Evolutionary conservation across 2,797 vertebrate genomes (phyloP), one percentile per base, ranked within the genome.

Genomic region (Hemitrygon akajei): DNA sequence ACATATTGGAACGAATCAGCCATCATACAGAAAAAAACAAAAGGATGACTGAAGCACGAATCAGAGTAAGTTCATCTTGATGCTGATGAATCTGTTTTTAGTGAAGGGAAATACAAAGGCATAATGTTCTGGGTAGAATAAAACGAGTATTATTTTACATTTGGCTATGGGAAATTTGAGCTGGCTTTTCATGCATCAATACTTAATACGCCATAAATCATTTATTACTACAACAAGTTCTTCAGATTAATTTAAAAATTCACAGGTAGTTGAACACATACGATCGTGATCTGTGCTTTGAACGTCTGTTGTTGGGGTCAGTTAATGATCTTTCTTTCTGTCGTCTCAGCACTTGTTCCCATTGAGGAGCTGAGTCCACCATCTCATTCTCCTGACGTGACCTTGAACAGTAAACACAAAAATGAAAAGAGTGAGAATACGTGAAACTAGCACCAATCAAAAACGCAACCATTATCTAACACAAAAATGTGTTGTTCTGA

Each of bases 221-320:
- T 63, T 37, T 69, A 37, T 89, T 63, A 66, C 14, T 66, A 37
- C 16, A 89, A 37, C 16, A 89, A 69, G 16, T 34, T 66, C 7
- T 69, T 89, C 60, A 69, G 30, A 63, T 69, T 87, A 30, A 47
- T 87, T n/a, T 89, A n/a, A 27, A 20, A 25, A 37, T 93, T 66
- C 47, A 69, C 22, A 3, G 82, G n/a, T 9, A 3, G 25, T 25
- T 91, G 69, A 75, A 92, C 82, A 97, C 97, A 0, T 97, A 98
- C 98, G 98, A 98, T 96, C 98, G 97, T 89, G 98, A 98, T 95
- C 98, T 97, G 94, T 98, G 97, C 94, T 97, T 96, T 94, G 98
- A 98, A 94, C 97, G 96, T 0, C 98, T 96, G 94, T 97, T 96
- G 95, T 95, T 97, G 11, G 97, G 96, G 86, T 98, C 97, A 0